These are phyloP conservation scores for Melangyna quadrimaculata DNA, from an alignment of 2,888 invertebrate genomes.

Conservation along the genomic window DNA sequence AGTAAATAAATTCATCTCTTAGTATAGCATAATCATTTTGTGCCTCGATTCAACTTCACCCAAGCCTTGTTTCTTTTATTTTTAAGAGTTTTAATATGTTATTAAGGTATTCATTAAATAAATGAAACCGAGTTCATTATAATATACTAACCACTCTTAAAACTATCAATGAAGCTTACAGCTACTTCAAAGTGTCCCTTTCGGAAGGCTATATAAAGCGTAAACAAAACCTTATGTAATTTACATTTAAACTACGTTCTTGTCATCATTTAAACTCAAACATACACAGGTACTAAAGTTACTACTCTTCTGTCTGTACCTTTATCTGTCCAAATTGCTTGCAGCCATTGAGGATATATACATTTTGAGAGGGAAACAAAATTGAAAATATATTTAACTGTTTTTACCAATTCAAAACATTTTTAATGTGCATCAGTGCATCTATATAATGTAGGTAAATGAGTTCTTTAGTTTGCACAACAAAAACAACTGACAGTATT, in stretches of 20 bases:
- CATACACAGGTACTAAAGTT: background rate
- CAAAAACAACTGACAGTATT: slow-evolving; percentile 1
- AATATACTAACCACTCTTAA: too few relatives aligned
- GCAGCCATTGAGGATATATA: background rate
- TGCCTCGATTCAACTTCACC: too few relatives aligned
- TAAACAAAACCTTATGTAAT: background rate
- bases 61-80: too few relatives aligned
- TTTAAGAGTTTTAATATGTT: too few relatives aligned
- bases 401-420: slow-evolving; percentile 5
- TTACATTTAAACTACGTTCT: background rate
- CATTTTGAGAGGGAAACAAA: background rate
- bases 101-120: too few relatives aligned
- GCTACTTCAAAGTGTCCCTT: background rate
- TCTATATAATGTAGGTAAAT: background rate
- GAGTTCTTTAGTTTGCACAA: background rate
- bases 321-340: background rate
- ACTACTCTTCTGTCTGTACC: background rate
- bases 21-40: too few relatives aligned
- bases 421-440: background rate
- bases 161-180: background rate
- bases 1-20: too few relatives aligned
- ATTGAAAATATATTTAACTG: background rate
- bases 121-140: too few relatives aligned
- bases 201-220: too few relatives aligned
- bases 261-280: background rate